Evolutionary conservation across 2,113 vertebrate genomes (phyloP), one percentile per base, ranked within the genome.

Genomic region (Aspiorhynchus laticeps): DNA sequence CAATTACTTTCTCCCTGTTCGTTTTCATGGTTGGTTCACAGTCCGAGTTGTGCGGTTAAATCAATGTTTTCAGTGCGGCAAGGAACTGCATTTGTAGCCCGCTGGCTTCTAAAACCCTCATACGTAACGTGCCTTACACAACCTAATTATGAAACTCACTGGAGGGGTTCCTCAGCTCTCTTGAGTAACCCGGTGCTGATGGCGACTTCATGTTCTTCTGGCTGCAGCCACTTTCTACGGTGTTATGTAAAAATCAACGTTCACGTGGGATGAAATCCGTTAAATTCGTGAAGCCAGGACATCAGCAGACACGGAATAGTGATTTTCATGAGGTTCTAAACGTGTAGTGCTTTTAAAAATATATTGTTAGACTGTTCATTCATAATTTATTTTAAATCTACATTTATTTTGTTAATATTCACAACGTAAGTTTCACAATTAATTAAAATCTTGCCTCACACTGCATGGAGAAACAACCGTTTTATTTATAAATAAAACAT

Each of bases 61-160:
- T 43, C 14, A 21, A 17, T 59, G 48, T 21, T 80, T 38, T 61
- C 33, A 53, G n/a, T 17, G 48, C n/a, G 38, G 8, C 6, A 36
- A 71, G 38, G 56, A 53, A 51, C 31, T 51, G 59, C 36, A 31
- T 84, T 79, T 56, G 75, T 61, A 56, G 63, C 38, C 24, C 73
- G 14, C 43, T 38, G 43, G 19, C 61, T 85, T 51, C 43, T 28
- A 67, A 85, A 85, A 28, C 31, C 75, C 73, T 63, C n/a, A n/a
- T 75, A 41, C 36, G 53, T 76, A 87, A 28, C 63, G 28, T 71
- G 76, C 28, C 82, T 88, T 88, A 84, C 46, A 79, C 59, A 83
- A 84, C 33, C 31, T 71, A 17, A 36, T 84, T 87, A 87, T 84
- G 48, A 87, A 73, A 77, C 82, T 14, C 81, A 77, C 17, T 4